Conservation (phyloP, 2,888 invertebrate genomes). For the Cordilura impudica region DNA sequence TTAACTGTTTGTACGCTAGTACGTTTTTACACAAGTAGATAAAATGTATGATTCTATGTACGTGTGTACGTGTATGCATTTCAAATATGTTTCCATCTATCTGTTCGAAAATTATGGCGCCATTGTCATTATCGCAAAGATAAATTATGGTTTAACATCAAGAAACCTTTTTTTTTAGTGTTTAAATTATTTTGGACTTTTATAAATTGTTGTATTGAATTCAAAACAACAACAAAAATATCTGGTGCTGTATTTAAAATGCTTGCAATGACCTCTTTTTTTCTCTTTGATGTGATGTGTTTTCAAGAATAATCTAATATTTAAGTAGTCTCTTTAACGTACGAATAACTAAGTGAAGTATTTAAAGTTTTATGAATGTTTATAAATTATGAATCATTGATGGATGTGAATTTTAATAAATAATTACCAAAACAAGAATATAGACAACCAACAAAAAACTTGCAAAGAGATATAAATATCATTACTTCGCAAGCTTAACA, state of each 20-base stretch:
- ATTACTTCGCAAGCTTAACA: too few relatives aligned
- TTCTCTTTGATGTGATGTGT: background rate
- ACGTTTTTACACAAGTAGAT: background rate
- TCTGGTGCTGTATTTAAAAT: constrained; percentile 32
- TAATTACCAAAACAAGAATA: too few relatives aligned
- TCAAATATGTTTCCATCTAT: constrained; percentile 41
- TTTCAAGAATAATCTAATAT: constrained; percentile 5
- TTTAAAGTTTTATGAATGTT: constrained; percentile 8
- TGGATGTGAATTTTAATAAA: constrained; percentile 42
- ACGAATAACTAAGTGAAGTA: background rate
- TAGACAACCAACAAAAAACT: too few relatives aligned
- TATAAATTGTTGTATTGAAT: constrained; percentile 49
- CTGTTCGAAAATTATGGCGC: constrained; percentile 58
- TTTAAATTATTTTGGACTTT: constrained; percentile 36
- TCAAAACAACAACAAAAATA: constrained; percentile 1
- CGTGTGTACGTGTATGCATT: constrained; percentile 27
- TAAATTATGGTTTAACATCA: constrained; percentile 61
- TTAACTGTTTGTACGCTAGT: background rate
- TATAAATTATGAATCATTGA: constrained; percentile 47
- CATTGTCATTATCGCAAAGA: constrained; percentile 62
- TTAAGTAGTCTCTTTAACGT: background rate
- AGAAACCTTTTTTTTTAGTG: constrained; percentile 53
- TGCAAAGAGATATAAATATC: too few relatives aligned
- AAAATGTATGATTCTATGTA: background rate
- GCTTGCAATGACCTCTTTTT: constrained; percentile 49